These are phyloP conservation scores for Listrodromus nycthemerus DNA, from an alignment of 2,888 invertebrate species.

Conservation along the genomic window DNA sequence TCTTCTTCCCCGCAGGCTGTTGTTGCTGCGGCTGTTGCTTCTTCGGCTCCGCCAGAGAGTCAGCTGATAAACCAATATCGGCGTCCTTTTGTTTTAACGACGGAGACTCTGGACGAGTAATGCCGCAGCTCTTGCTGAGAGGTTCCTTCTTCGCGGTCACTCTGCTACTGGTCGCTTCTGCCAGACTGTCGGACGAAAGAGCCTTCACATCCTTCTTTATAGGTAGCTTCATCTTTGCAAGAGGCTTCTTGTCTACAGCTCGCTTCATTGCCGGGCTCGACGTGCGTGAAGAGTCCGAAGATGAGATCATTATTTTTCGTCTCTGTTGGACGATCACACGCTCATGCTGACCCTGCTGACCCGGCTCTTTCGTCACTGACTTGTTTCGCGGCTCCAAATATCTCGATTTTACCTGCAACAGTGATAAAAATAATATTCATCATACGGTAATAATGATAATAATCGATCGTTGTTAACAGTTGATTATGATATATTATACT, in stretches of 20 bases:
- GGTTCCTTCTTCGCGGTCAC: constrained; percentile 74
- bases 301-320: constrained; percentile 86
- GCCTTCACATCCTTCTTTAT: constrained; percentile 82
- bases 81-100: constrained; percentile 78
- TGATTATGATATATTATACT: too few species aligned
- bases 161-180: constrained; percentile 81
- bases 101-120: constrained; percentile 83
- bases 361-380: constrained; percentile 76
- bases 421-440: neutral
- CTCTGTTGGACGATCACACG: constrained; percentile 83
- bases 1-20: constrained; percentile 65
- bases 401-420: constrained; percentile 86
- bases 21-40: constrained; percentile 67
- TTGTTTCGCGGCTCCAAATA: constrained; percentile 87
- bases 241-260: constrained; percentile 79
- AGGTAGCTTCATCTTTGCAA: constrained; percentile 80
- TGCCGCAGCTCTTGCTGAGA: constrained; percentile 81
- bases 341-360: constrained; percentile 73
- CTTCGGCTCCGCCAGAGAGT: constrained; percentile 81
- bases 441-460: neutral
- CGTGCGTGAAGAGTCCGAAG: constrained; percentile 89
- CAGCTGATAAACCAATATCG: constrained; percentile 81
- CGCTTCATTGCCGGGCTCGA: constrained; percentile 88
- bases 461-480: too few species aligned
- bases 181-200: constrained; percentile 86